These are phyloP conservation scores for Dicentrarchus labrax DNA, from an alignment of 2,113 vertebrate species.

Conservation along the genomic window DNA sequence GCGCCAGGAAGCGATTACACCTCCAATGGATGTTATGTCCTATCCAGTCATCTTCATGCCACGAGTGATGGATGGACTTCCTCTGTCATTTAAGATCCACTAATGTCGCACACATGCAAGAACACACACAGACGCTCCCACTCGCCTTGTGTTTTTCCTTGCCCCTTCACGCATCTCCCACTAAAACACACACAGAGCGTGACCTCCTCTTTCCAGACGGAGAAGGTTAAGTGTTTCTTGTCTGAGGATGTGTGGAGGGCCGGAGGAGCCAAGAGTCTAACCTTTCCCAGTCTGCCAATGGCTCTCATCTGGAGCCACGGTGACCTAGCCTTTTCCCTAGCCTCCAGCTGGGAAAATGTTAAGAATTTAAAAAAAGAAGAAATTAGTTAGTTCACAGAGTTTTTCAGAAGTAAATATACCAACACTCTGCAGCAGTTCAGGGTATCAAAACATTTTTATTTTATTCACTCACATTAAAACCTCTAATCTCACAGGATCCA, in stretches of 20 bases:
- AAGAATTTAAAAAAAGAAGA: slow-evolving; percentile 10
- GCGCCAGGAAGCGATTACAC: slow-evolving; percentile 78
- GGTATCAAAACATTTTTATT: not conserved
- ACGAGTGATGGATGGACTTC: slow-evolving; percentile 76
- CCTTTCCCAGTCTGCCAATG: slow-evolving; percentile 57
- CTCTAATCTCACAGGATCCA: slow-evolving; percentile 3
- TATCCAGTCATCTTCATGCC: slow-evolving; percentile 55
- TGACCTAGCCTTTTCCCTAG: slow-evolving; percentile 16
- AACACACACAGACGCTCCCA: slow-evolving; percentile 1
- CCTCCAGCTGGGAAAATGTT: slow-evolving; percentile 38
- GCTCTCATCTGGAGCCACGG: slow-evolving; percentile 44
- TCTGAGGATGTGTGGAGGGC: slow-evolving; percentile 37
- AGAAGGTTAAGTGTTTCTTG: slow-evolving; percentile 67
- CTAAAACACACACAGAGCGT: slow-evolving; percentile 31
- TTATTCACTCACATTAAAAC: not conserved
- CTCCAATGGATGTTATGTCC: slow-evolving; percentile 46
- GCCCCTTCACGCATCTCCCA: not conserved
- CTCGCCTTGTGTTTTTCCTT: not conserved
- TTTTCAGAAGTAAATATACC: slow-evolving; percentile 6
- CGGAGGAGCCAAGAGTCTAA: slow-evolving; percentile 47
- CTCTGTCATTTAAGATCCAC: slow-evolving; percentile 63
- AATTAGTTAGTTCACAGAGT: not conserved
- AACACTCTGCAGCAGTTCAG: not conserved
- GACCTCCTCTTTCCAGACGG: slow-evolving; percentile 51
- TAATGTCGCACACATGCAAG: slow-evolving; percentile 70